Evolutionary conservation across 2,113 vertebrate genomes (phyloP).

Genomic region (Trematocara marginatum): DNA sequence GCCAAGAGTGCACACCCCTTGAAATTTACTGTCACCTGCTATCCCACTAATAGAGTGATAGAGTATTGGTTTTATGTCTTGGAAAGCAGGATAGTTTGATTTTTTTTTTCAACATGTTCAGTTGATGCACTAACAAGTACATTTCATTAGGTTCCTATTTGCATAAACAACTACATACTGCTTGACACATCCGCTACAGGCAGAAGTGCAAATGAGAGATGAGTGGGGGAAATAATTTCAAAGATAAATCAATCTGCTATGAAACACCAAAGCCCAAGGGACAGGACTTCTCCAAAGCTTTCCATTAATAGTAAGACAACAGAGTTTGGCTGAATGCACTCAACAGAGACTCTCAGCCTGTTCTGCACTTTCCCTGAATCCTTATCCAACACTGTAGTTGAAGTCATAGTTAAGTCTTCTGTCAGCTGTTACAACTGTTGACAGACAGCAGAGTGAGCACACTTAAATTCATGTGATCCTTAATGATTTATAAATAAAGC

Average conservation of each 20-base stretch:
- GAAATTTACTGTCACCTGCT: conserved; percentile 50
- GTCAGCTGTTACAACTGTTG: background rate
- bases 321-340: conserved; percentile 4
- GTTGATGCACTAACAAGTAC: conserved; percentile 2
- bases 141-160: conserved; percentile 28
- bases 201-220: conserved; percentile 6
- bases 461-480: background rate
- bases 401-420: background rate
- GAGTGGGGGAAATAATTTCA: conserved; percentile 25
- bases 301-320: conserved; percentile 49
- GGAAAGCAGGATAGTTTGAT: background rate
- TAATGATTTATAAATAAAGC: background rate
- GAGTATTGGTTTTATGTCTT: conserved; percentile 30
- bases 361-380: background rate
- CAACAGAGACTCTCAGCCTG: background rate
- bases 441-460: background rate
- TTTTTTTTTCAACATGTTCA: background rate
- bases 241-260: conserved; percentile 39
- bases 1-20: conserved; percentile 39
- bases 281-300: conserved; percentile 12
- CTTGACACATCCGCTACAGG: conserved; percentile 16
- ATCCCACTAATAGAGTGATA: conserved; percentile 42
- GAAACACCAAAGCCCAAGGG: conserved; percentile 1
- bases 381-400: background rate
- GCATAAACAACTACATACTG: conserved; percentile 10